These are phyloP conservation scores for Nasonia giraulti DNA, from an alignment of 1,140 invertebrate species.

Conservation along the genomic window DNA sequence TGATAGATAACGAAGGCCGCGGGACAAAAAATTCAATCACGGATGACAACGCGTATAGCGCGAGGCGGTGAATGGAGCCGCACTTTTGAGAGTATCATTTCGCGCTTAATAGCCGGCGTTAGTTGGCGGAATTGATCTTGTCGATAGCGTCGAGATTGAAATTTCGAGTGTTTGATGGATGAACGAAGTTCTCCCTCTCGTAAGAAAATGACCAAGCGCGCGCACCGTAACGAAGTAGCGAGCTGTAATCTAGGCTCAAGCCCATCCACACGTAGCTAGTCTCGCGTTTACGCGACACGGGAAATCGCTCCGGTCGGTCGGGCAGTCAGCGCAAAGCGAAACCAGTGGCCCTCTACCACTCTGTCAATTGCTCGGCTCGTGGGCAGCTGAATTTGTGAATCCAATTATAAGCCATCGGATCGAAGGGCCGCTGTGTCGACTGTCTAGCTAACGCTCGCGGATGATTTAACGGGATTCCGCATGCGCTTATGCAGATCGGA, in stretches of 20 bases:
- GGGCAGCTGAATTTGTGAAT: neutral
- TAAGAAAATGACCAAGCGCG: too few species aligned
- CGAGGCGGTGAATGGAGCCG: too few species aligned
- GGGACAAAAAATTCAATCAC: too few species aligned
- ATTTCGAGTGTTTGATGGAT: too few species aligned
- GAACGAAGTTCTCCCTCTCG: too few species aligned
- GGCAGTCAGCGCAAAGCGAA: neutral
- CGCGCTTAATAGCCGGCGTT: too few species aligned
- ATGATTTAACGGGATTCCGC: neutral
- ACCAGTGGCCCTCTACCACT: neutral
- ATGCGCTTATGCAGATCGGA: conserved; percentile 16
- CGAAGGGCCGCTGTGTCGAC: neutral
- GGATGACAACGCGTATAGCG: too few species aligned
- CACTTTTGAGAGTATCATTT: too few species aligned
- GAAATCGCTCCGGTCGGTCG: neutral
- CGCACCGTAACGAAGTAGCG: too few species aligned
- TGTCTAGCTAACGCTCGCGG: neutral
- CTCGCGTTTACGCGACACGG: neutral
- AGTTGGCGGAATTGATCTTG: too few species aligned
- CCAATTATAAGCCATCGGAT: conserved; percentile 19
- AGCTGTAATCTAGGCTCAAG: too few species aligned
- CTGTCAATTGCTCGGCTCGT: neutral
- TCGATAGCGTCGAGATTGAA: too few species aligned
- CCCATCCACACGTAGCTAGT: neutral
- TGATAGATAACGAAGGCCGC: neutral